Evolutionary conservation across 2,113 vertebrate genomes (phyloP), one percentile per base, ranked within the genome.

Genomic region (Lonchura striata): DNA sequence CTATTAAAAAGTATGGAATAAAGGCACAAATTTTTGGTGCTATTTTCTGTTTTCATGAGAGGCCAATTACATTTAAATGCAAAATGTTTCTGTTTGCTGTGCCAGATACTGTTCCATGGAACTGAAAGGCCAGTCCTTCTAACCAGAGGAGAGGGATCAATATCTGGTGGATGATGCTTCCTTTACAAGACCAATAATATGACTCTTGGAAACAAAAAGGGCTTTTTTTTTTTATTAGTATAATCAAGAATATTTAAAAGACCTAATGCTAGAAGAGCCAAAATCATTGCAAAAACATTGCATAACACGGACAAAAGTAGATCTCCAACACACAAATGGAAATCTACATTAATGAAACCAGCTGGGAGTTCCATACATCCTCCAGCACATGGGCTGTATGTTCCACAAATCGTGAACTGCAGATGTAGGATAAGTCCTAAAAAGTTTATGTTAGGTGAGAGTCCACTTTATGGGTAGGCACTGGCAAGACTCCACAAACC

Each of bases 361-460:
- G 78, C 60, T 95, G 93, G 87, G 87, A 96, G 90, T 94, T 88
- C 85, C 75, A 85, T 50, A 85, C 70, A 63, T 85, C 66, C 78
- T 85, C 41, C 54, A 90, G 82, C 22, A 93, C 75, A 77, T 77
- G 75, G 82, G 18, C 47, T 86, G 44, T 49, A 50, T 95, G 71
- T 90, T 94, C 75, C 68, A 94, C 94, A 94, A 83, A 88, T 74
- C 1, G 1, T 4, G 3, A 90, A 90, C 66, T 92, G 82, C 93
- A 97, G 84, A 94, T 94, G 90, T 66, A 93, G 85, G 50, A 93
- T 94, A 94, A 96, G 71, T 89, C 88, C 85, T 96, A 90, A 94
- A 95, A 94, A 76, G 63, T 97, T 97, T 96, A 96, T 87, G 87
- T 95, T 96, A 95, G 87, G 56, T 77, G 50, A 72, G 91, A 94